Percentiles rank a stretch among this genome's conserved stretches.
These are phyloP conservation scores for Ophioninae sp. DNA, from an alignment of 2,888 invertebrate genomes.

Conservation along the genomic window DNA sequence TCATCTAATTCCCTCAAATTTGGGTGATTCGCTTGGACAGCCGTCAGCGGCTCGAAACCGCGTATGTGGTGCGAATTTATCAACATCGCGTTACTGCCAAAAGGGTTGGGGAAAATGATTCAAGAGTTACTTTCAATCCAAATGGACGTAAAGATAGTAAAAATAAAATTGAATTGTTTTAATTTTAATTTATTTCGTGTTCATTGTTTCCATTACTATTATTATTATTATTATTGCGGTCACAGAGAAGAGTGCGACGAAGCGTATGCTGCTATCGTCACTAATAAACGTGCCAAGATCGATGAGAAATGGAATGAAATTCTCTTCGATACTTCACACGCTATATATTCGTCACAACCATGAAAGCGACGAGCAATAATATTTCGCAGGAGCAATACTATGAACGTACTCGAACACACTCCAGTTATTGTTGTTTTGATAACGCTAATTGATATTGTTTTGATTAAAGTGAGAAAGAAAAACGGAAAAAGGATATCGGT, in stretches of 20 bases:
- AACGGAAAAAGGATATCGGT: background rate
- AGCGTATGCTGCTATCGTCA: background rate
- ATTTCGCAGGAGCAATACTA: background rate
- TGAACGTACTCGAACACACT: constrained; percentile 3
- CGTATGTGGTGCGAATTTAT: constrained; percentile 36
- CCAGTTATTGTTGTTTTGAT: background rate
- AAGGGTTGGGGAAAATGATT: too few relatives aligned
- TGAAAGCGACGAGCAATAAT: constrained; percentile 12
- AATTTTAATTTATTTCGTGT: too few relatives aligned
- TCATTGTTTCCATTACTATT: too few relatives aligned
- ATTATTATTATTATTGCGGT: too few relatives aligned
- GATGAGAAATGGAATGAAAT: background rate
- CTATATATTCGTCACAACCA: background rate
- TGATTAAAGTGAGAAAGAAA: background rate
- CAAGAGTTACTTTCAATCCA: too few relatives aligned
- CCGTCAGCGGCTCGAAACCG: too few relatives aligned
- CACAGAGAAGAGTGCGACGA: too few relatives aligned
- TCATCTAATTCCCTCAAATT: constrained; percentile 65
- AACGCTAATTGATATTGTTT: background rate
- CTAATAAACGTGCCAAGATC: background rate
- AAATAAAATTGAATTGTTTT: too few relatives aligned
- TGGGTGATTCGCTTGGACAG: too few relatives aligned
- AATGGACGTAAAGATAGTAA: too few relatives aligned
- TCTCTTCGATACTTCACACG: background rate
- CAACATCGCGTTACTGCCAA: too few relatives aligned